A percentile compares a stretch with the other conserved stretches of the same genome.
phyloP scores from a whole-genome alignment of 1,140 invertebrate species.

The Xylocopa sonorina region DNA sequence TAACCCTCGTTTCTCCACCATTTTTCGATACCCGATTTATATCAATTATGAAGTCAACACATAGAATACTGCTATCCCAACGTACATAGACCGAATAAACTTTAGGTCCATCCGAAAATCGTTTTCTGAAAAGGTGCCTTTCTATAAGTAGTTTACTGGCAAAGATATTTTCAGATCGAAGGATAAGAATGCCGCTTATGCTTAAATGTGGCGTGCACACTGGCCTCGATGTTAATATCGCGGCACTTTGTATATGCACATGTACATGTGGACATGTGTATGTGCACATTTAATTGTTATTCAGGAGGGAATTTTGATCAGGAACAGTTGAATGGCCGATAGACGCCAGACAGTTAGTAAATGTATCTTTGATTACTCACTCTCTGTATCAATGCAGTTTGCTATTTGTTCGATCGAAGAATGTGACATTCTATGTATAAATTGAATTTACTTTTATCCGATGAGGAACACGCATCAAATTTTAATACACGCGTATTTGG shows the following conservation, averaged over 20 bases:
- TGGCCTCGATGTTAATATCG: neutral
- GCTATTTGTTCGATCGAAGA: neutral
- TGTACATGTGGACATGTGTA: too few species aligned
- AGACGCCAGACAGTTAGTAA: neutral
- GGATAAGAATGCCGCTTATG: neutral
- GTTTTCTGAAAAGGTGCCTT: neutral
- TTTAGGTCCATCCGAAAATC: neutral
- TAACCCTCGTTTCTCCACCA: too few species aligned
- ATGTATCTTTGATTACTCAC: neutral
- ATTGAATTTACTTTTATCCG: neutral
- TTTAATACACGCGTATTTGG: neutral
- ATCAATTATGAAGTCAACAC: neutral
- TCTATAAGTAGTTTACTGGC: neutral
- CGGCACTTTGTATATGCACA: neutral
- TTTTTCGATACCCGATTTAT: neutral
- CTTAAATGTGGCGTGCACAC: too few species aligned
- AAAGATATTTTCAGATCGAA: constrained; percentile 10
- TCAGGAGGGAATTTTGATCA: neutral
- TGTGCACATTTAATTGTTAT: neutral
- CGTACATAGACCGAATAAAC: too few species aligned
- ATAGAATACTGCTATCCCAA: neutral
- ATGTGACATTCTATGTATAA: neutral
- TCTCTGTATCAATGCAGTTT: neutral
- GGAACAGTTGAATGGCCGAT: neutral
- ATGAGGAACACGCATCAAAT: neutral